A percentile compares a stretch with the other conserved stretches of the same genome.
Evolutionary conservation across 2,113 vertebrate species (phyloP).

Genomic region (Genyomyrus donnyi): DNA sequence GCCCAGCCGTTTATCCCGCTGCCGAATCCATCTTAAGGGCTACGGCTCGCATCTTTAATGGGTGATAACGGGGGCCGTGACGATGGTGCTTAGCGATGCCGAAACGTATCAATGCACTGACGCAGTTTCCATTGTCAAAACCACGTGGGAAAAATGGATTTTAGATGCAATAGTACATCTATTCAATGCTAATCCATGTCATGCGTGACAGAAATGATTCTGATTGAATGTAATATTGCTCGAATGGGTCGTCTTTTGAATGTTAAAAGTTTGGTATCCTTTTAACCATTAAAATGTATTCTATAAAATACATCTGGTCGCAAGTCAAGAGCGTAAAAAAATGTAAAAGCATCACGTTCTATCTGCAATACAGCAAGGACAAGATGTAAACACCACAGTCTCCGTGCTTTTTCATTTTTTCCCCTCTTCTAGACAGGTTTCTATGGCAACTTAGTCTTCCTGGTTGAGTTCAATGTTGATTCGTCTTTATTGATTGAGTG

Average conservation of each 20-base stretch:
- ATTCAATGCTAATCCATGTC: not conserved
- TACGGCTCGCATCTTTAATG: not conserved
- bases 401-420: conserved; percentile 26
- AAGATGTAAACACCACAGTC: conserved; percentile 35
- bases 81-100: not conserved
- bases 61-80: not conserved
- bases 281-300: not conserved
- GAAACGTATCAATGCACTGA: not conserved
- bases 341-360: not conserved
- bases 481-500: conserved; percentile 30
- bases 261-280: not conserved
- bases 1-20: not conserved
- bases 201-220: not conserved
- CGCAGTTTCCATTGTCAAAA: not conserved
- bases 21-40: not conserved
- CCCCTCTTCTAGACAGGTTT: conserved; percentile 51
- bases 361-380: conserved; percentile 9
- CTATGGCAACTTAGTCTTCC: conserved; percentile 55
- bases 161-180: not conserved
- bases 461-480: conserved; percentile 22
- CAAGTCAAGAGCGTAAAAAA: not conserved
- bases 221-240: not conserved
- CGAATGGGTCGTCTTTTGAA: not conserved
- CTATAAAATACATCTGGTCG: not conserved
- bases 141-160: not conserved